phyloP scores from a whole-genome alignment of 1,140 invertebrate species.

The Polypedilum vanderplanki region DNA sequence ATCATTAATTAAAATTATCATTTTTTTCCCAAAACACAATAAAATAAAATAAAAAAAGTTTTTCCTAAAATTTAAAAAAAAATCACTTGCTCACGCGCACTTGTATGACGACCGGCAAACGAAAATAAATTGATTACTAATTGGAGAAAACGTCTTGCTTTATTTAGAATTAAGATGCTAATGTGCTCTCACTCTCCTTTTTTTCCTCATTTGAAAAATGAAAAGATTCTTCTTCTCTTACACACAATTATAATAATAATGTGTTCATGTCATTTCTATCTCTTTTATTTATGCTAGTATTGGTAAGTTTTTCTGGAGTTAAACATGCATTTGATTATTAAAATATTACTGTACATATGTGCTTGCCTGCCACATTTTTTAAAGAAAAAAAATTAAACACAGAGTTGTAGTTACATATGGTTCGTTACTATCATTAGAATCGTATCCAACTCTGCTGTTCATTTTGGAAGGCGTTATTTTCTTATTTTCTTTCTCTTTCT shows the following conservation, averaged over 20 bases:
- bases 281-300: too few species aligned
- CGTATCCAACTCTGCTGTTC: too few species aligned
- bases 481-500: not conserved
- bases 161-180: constrained; percentile 28
- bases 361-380: constrained; percentile 14
- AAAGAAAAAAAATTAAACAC: too few species aligned
- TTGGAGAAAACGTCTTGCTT: constrained; percentile 24
- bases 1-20: constrained; percentile 3
- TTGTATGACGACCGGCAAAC: constrained; percentile 10
- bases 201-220: not conserved
- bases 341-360: constrained; percentile 8
- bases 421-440: too few species aligned
- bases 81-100: not conserved
- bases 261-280: too few species aligned
- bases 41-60: too few species aligned
- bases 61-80: too few species aligned
- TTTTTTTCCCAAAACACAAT: not conserved
- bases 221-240: not conserved
- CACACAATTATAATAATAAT: not conserved
- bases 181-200: not conserved
- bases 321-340: constrained; percentile 9
- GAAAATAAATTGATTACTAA: constrained; percentile 29
- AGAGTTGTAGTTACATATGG: too few species aligned
- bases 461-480: not conserved
- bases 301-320: not conserved